These are phyloP conservation scores for Porites divaricata DNA, from an alignment of 92 coral and sea anemone species.

Conservation along the genomic window DNA sequence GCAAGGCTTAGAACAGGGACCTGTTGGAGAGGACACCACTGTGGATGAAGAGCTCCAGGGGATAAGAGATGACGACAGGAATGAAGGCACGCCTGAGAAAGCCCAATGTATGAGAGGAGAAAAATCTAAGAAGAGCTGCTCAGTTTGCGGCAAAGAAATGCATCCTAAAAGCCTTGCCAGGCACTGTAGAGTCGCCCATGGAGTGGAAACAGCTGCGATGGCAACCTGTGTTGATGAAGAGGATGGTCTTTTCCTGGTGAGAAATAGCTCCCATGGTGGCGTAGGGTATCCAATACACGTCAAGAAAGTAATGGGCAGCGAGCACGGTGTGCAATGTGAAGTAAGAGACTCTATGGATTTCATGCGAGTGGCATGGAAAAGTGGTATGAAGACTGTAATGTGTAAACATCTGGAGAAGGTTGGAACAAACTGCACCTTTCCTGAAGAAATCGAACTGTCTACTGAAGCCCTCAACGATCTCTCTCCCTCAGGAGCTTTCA, in stretches of 20 bases:
- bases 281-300: slow-evolving; percentile 61
- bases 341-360: slow-evolving; percentile 36
- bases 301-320: slow-evolving; percentile 28
- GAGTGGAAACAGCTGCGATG: not conserved
- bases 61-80: no score
- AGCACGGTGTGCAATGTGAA: slow-evolving; percentile 44
- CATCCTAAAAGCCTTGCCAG: slow-evolving; percentile 50
- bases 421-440: slow-evolving; percentile 34
- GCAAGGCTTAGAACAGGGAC: no score
- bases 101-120: no score
- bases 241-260: no score
- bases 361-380: slow-evolving; percentile 71
- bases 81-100: no score
- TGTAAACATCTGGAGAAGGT: slow-evolving; percentile 54
- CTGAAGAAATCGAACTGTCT: slow-evolving; percentile 14
- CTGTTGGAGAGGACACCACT: no score
- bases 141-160: slow-evolving; percentile 56
- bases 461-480: slow-evolving; percentile 36
- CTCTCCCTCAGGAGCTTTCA: slow-evolving; percentile 27
- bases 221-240: no score
- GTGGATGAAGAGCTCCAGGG: no score
- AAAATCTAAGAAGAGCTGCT: not conserved
- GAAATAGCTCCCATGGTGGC: slow-evolving; percentile 33
- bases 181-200: slow-evolving; percentile 46
- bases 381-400: slow-evolving; percentile 57